phyloP scores from a whole-genome alignment of 2,797 vertebrate genomes.

The Sebastes ruberrimus region DNA sequence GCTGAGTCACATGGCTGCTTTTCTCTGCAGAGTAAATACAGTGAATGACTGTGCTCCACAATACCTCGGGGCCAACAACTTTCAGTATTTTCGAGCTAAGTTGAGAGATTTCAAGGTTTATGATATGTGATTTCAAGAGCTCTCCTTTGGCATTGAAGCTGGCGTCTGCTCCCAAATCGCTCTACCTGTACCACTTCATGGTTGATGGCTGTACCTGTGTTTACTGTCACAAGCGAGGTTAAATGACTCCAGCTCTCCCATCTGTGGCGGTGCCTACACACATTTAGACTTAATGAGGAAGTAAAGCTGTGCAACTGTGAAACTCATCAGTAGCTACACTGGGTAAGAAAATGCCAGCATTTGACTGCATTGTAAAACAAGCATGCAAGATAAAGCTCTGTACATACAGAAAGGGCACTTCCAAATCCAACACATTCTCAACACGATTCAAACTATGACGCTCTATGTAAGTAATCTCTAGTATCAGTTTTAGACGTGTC shows the following conservation, averaged over 20 bases:
- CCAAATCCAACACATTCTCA: neutral
- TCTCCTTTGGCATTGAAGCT: neutral
- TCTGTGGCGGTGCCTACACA: constrained; percentile 43
- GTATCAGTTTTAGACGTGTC: neutral
- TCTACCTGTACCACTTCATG: constrained; percentile 9
- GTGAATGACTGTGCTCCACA: neutral
- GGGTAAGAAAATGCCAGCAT: constrained; percentile 46
- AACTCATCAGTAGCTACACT: constrained; percentile 46
- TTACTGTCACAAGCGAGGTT: constrained; percentile 41
- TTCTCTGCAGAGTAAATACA: constrained; percentile 11
- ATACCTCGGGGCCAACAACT: constrained; percentile 12
- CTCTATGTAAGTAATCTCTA: neutral
- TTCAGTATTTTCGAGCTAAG: neutral
- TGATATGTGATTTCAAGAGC: constrained; percentile 31
- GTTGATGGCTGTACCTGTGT: constrained; percentile 40
- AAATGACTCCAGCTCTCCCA: constrained; percentile 37
- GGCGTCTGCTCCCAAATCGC: constrained; percentile 43
- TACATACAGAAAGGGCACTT: constrained; percentile 1
- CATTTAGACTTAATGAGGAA: constrained; percentile 64
- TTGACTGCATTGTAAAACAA: constrained; percentile 49
- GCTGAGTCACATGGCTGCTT: constrained; percentile 34
- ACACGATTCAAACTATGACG: neutral
- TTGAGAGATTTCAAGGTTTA: constrained; percentile 27
- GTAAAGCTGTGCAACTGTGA: constrained; percentile 39
- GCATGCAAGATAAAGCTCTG: constrained; percentile 28